Percentiles rank a stretch among this genome's conserved stretches.
Evolutionary conservation across 2,888 invertebrate genomes (phyloP).

Genomic region (Acanthoscelides obtectus): DNA sequence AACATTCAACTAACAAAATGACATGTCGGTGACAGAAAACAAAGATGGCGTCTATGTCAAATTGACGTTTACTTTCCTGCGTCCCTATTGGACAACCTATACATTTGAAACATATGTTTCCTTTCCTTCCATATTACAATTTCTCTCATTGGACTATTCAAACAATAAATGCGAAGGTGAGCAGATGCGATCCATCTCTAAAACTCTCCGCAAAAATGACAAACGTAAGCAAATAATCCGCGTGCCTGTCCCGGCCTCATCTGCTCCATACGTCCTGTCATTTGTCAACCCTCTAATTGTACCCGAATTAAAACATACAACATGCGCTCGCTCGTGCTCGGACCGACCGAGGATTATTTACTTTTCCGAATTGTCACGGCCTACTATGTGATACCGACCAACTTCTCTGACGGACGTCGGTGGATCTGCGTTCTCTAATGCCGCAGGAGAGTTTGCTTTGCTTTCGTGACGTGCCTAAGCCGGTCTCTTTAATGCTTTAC

Average conservation of each 20-base stretch:
- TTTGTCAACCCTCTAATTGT: neutral
- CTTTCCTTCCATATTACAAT: no score
- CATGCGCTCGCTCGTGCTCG: neutral
- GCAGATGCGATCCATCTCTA: neutral
- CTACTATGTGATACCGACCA: neutral
- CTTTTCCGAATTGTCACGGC: neutral
- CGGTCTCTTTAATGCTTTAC: neutral
- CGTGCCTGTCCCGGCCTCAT: neutral
- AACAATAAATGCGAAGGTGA: no score
- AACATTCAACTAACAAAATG: no score
- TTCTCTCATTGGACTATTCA: no score
- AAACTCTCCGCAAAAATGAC: neutral
- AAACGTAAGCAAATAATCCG: neutral
- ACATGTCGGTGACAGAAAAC: no score
- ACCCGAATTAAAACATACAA: neutral
- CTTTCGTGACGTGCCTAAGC: neutral
- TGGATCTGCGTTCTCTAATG: neutral
- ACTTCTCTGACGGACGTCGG: neutral
- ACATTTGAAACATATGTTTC: no score
- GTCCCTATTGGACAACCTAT: no score
- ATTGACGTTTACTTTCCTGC: no score
- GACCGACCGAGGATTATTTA: neutral
- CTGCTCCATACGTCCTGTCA: neutral
- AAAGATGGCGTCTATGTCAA: no score
- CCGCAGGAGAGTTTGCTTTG: neutral